Evolutionary conservation across 2,888 invertebrate species (phyloP), one percentile per base, ranked within the genome.

Genomic region (Drosophila dives): DNA sequence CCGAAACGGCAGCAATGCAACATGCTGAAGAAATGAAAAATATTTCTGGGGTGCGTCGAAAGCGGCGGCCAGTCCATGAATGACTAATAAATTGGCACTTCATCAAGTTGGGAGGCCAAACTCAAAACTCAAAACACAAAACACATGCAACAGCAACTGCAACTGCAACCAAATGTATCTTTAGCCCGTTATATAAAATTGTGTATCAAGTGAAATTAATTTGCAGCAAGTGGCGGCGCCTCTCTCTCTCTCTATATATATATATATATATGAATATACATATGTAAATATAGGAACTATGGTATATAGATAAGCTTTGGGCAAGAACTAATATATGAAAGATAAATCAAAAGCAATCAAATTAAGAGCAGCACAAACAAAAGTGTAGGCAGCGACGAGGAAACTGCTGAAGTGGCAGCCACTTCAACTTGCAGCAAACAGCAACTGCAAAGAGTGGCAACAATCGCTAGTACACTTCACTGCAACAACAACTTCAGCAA

Each of bases 301-400:
- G 15, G 36, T 23, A 56, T 26, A 51, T 38, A 64, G 42, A 62
- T 54, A 45, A 3, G 20, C 12, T 49, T 33, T 51, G 26, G 29
- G 17, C 23, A 38, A 58, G 50, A 50, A 58, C 56, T 50, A 34
- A 60, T 67, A 64, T 81, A 50, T 66, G 68, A 64, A 79, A 83
- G 80, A 80, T 88, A 84, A 90, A 90, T 87, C 88, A 90, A 90
- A 90, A 82, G 81, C 83, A 90, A 90, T 90, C 88, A 90, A 90
- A 88, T 89, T 85, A 88, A 89, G 84, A 76, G 73, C 90, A 84
- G 70, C 56, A 69, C 72, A 70, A 78, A 77, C 74, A 89, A 69
- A 78, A 59, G 63, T 49, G 55, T 55, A 63, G 56, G 64, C 70
- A 75, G 40, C 70, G 54, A 40, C 26, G 63, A 67, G 68, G 58